Conservation (phyloP, 2,113 vertebrate species). For the Gallinago media region DNA sequence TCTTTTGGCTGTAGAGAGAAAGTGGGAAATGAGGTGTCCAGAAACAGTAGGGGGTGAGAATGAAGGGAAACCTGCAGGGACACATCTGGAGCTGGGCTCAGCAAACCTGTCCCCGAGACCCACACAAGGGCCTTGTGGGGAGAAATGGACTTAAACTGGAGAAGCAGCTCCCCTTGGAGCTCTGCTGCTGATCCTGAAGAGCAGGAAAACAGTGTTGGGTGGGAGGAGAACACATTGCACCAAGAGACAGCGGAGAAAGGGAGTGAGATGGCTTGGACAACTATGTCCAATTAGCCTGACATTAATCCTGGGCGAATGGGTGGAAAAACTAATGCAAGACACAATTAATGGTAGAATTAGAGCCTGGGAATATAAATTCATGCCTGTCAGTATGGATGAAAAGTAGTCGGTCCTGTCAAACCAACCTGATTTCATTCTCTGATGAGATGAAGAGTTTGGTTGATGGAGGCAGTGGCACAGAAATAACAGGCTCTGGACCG, state of each 20-base stretch:
- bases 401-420: conserved; percentile 21
- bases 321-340: conserved; percentile 20
- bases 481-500: not conserved
- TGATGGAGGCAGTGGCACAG: not conserved
- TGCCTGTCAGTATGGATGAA: not conserved
- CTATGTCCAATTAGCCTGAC: conserved; percentile 46
- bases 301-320: conserved; percentile 36
- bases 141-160: not conserved
- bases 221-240: fast-evolving
- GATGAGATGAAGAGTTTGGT: not conserved
- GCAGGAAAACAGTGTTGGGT: not conserved
- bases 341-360: conserved; percentile 51
- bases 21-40: not conserved
- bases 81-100: fast-evolving
- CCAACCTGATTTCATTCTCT: not conserved
- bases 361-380: conserved; percentile 8
- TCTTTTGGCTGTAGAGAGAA: not conserved
- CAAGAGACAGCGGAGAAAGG: not conserved
- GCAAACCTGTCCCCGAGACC: not conserved
- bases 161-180: not conserved
- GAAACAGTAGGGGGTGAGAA: not conserved
- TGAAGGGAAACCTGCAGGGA: fast-evolving
- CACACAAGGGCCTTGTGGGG: not conserved
- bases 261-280: not conserved
- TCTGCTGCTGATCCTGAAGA: not conserved